Evolutionary conservation across 1,140 invertebrate genomes (phyloP).

Genomic region (Bombus confusus): DNA sequence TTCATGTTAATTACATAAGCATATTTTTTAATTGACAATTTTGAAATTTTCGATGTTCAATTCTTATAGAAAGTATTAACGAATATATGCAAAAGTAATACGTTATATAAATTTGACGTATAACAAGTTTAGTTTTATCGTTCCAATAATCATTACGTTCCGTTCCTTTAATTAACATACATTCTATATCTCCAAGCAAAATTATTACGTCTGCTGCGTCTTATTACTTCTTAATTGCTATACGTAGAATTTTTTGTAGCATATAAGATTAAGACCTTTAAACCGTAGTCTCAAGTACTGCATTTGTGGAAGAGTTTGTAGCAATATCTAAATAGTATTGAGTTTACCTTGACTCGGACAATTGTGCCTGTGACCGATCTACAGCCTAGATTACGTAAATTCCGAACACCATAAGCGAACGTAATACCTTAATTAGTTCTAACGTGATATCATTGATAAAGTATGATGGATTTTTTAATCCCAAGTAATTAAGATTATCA

Average conservation of each 20-base stretch:
- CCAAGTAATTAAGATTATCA: not conserved
- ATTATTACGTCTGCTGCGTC: no score
- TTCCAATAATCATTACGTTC: no score
- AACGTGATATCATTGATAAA: not conserved
- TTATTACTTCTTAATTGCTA: no score
- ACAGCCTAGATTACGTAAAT: not conserved
- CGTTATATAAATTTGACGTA: no score
- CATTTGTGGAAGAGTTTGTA: not conserved
- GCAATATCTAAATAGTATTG: not conserved
- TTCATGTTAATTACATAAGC: not conserved
- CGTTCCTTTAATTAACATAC: no score
- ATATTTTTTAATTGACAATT: not conserved
- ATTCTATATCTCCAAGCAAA: no score
- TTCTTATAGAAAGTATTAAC: no score
- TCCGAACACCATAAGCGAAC: not conserved
- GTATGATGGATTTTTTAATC: not conserved
- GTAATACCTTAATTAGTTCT: not conserved
- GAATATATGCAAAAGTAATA: no score
- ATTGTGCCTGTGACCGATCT: not conserved
- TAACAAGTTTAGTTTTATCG: no score
- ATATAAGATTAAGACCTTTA: not conserved
- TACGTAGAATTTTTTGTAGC: no score
- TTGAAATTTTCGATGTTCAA: not conserved
- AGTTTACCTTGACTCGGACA: slow-evolving; percentile 11
- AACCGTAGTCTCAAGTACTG: no score